These are phyloP conservation scores for Tiaroga cobitis DNA, from an alignment of 2,797 vertebrate species.

Conservation along the genomic window DNA sequence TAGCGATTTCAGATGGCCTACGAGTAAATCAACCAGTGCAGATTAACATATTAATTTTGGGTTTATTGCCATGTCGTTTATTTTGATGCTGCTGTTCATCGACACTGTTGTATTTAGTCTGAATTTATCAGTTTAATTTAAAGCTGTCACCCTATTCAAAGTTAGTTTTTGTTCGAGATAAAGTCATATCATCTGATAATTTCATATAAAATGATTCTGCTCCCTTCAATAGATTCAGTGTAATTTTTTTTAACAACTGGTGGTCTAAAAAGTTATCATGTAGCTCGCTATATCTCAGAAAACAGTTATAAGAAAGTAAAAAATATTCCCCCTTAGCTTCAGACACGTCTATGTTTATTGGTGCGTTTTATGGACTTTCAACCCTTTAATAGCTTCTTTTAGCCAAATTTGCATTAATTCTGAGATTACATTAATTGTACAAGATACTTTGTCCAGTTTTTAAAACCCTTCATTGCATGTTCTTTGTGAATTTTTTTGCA, in stretches of 20 bases:
- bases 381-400: background rate
- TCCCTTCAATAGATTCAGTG: background rate
- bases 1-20: background rate
- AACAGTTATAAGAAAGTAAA: background rate
- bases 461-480: background rate
- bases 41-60: background rate
- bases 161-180: background rate
- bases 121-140: constrained; percentile 2
- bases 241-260: background rate
- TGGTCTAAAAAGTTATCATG: background rate
- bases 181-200: background rate
- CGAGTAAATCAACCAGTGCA: background rate
- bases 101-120: background rate
- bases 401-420: background rate
- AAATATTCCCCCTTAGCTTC: background rate
- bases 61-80: background rate
- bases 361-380: background rate
- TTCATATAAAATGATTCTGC: background rate
- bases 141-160: background rate
- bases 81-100: background rate
- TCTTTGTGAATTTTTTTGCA: background rate
- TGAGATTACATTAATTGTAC: background rate
- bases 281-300: background rate
- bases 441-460: background rate
- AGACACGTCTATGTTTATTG: background rate